phyloP scores from a whole-genome alignment of 2,888 invertebrate genomes.

The Cepaea hortensis region DNA sequence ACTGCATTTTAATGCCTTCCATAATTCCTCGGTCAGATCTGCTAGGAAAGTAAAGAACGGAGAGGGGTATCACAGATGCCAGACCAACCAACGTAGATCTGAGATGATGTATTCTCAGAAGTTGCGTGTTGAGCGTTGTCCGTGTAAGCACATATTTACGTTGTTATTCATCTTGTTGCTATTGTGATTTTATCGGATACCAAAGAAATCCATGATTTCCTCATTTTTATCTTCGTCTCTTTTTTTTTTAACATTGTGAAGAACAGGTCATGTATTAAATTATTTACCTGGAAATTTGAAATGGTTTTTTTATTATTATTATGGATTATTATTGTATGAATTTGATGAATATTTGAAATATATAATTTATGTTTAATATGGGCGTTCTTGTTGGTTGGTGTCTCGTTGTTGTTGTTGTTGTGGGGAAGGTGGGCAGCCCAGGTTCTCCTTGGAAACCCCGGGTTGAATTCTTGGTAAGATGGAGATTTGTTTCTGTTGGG shows the following conservation, averaged over 20 bases:
- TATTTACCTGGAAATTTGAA: background rate
- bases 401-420: background rate
- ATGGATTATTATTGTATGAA: constrained; percentile 19
- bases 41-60: no score
- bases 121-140: background rate
- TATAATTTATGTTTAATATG: background rate
- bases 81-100: no score
- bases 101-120: no score
- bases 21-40: no score
- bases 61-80: no score
- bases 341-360: background rate
- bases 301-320: background rate
- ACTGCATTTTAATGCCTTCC: no score
- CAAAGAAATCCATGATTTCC: constrained; percentile 46
- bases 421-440: background rate
- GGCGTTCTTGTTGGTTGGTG: background rate
- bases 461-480: background rate
- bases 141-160: background rate
- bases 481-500: no score
- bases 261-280: constrained; percentile 13
- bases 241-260: background rate
- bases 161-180: constrained; percentile 24
- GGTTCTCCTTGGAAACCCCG: background rate
- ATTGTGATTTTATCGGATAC: constrained; percentile 11
- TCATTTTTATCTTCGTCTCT: background rate